Conservation (phyloP, 2,113 vertebrate genomes). For the Leuciscus idus region DNA sequence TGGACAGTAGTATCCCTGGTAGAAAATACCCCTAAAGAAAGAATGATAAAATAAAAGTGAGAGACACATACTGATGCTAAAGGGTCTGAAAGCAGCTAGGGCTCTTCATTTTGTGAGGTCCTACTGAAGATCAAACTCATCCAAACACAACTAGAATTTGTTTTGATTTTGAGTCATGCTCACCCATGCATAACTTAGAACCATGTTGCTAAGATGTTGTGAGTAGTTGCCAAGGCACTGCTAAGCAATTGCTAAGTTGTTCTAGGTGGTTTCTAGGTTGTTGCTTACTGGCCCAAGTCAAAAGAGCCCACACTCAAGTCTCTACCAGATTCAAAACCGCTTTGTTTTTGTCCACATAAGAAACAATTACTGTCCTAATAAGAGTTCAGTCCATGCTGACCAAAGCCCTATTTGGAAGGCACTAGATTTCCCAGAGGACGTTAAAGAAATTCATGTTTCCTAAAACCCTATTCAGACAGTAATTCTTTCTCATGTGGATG, state of each 20-base stretch:
- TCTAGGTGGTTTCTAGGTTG: neutral
- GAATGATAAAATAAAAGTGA: neutral
- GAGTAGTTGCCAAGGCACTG: neutral
- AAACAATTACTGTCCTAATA: no score
- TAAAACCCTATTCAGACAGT: no score
- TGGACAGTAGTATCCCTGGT: constrained; percentile 95
- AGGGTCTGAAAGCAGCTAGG: neutral
- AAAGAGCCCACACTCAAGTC: neutral
- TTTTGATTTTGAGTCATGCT: neutral
- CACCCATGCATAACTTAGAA: neutral
- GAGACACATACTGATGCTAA: neutral
- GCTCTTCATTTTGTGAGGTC: neutral
- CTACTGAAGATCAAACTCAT: neutral
- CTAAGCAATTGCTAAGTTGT: neutral
- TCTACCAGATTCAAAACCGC: neutral
- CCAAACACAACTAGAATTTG: neutral
- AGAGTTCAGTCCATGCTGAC: no score
- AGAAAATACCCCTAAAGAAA: constrained; percentile 89
- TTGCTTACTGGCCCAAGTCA: neutral
- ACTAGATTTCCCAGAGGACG: no score
- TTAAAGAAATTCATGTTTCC: no score
- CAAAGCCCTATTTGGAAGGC: no score
- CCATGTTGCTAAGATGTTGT: neutral
- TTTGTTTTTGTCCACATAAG: no score
- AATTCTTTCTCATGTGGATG: no score